phyloP scores from a whole-genome alignment of 2,797 vertebrate species.

The Darevskia nairensis region DNA sequence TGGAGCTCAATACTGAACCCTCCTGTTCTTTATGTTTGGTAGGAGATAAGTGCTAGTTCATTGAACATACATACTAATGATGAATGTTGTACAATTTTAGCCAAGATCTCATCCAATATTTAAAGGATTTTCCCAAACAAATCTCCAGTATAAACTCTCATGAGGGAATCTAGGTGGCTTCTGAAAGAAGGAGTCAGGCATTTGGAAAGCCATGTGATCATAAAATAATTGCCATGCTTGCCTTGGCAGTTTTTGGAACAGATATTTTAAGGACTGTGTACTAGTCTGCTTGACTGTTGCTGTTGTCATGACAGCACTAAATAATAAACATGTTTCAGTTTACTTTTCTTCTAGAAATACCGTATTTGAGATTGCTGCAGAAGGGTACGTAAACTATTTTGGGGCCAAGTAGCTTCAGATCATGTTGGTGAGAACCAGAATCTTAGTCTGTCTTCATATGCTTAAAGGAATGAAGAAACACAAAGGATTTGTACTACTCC shows the following conservation, averaged over 20 bases:
- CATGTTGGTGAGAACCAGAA: neutral
- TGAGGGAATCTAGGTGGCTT: neutral
- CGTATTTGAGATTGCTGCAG: neutral
- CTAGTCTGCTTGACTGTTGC: neutral
- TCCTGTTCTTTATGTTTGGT: slow-evolving; percentile 29
- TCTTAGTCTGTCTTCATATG: neutral
- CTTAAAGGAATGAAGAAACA: neutral
- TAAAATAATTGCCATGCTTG: neutral
- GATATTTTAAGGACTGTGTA: neutral
- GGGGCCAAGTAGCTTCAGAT: neutral
- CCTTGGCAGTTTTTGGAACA: neutral
- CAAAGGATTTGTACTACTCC: neutral
- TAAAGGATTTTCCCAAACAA: neutral
- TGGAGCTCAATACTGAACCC: slow-evolving; percentile 3
- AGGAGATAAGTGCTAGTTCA: slow-evolving; percentile 26
- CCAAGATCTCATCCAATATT: slow-evolving; percentile 1
- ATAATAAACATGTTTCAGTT: neutral
- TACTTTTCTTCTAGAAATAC: neutral
- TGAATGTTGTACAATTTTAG: neutral
- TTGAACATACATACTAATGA: slow-evolving; percentile 38
- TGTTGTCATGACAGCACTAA: neutral
- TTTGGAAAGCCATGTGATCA: neutral
- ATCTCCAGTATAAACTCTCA: neutral
- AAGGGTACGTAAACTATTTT: neutral
- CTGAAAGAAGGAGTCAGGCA: neutral